Percentiles rank a stretch among this genome's conserved stretches.
Evolutionary conservation across 2,888 invertebrate genomes (phyloP).

Genomic region (Platerodrilus igneus): DNA sequence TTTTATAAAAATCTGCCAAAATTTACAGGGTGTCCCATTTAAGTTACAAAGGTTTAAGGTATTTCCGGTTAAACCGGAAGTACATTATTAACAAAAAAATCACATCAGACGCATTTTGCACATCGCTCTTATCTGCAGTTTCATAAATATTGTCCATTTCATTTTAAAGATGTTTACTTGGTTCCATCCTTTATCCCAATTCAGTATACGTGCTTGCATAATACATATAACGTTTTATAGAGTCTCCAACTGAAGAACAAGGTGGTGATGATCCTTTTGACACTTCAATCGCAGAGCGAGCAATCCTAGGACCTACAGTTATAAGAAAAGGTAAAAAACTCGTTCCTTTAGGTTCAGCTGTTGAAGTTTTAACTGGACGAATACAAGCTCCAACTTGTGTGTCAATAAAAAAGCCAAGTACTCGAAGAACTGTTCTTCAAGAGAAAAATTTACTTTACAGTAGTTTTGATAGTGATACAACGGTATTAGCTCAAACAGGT

Average conservation of each 20-base stretch:
- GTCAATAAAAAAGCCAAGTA: slow-evolving; percentile 49
- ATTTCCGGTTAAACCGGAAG: too few species aligned
- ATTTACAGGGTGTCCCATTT: too few species aligned
- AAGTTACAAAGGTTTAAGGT: too few species aligned
- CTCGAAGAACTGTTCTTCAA: slow-evolving; percentile 49
- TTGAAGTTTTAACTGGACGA: slow-evolving; percentile 80
- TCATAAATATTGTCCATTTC: not conserved
- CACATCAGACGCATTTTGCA: too few species aligned
- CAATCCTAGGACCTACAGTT: slow-evolving; percentile 72
- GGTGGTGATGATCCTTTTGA: slow-evolving; percentile 81
- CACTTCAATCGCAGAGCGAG: slow-evolving; percentile 79
- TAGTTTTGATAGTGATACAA: slow-evolving; percentile 51
- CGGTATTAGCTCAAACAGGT: slow-evolving; percentile 10
- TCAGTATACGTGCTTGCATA: too few species aligned
- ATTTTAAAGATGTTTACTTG: not conserved
- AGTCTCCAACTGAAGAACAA: slow-evolving; percentile 70
- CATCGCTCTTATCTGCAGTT: too few species aligned
- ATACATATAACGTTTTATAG: slow-evolving; percentile 40
- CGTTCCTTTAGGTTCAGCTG: slow-evolving; percentile 79
- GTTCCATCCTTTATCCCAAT: too few species aligned
- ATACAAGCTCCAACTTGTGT: slow-evolving; percentile 69
- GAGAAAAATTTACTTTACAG: slow-evolving; percentile 67
- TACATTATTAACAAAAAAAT: too few species aligned
- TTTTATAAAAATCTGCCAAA: too few species aligned
- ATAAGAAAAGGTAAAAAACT: slow-evolving; percentile 70